A percentile compares a stretch with the other conserved stretches of the same genome.
Conservation (phyloP, 2,113 vertebrate genomes). For the Jacana jacana region DNA sequence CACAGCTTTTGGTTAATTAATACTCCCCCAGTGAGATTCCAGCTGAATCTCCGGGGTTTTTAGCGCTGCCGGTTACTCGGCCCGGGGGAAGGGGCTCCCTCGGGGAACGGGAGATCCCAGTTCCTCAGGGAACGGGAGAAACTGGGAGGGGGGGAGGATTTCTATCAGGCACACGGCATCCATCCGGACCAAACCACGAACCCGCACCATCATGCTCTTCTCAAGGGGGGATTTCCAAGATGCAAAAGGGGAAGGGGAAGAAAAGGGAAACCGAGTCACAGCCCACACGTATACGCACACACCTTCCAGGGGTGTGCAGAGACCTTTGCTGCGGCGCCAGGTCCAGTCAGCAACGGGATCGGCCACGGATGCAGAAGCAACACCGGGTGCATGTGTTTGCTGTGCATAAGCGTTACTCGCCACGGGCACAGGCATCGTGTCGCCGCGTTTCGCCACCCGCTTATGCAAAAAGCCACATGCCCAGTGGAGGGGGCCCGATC, state of each 20-base stretch:
- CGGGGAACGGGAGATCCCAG: background rate
- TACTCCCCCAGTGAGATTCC: background rate
- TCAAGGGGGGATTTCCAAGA: background rate
- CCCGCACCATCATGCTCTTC: background rate
- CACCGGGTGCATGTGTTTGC: background rate
- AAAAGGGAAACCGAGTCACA: background rate
- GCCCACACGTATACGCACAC: background rate
- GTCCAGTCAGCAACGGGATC: background rate
- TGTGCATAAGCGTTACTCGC: background rate
- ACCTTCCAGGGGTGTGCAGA: background rate
- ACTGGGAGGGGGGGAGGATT: background rate
- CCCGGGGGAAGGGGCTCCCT: background rate
- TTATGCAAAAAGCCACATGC: constrained; percentile 31
- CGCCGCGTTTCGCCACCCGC: background rate
- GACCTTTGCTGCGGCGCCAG: background rate
- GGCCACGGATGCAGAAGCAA: background rate
- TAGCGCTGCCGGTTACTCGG: background rate
- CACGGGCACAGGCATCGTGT: background rate
- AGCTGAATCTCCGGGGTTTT: background rate
- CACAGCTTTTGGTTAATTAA: background rate
- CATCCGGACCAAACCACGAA: background rate
- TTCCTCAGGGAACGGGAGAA: background rate
- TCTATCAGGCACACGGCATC: rapidly evolving
- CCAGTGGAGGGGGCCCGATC: background rate
- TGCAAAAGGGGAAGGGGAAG: background rate